Evolutionary conservation across 2,113 vertebrate species (phyloP).

Genomic region (Regulus satrapa): DNA sequence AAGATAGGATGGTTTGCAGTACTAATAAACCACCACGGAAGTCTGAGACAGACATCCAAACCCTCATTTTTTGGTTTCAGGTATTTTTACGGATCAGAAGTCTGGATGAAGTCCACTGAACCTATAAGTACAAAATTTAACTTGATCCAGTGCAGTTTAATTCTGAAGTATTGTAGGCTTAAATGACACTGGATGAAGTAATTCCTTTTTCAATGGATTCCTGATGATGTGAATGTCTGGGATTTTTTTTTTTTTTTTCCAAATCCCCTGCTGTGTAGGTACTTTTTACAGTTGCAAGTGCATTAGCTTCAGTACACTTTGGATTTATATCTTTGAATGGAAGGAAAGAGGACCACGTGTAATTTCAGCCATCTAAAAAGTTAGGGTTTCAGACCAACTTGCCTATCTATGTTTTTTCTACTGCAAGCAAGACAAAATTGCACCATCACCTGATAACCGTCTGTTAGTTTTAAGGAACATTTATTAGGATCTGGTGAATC

Average conservation of each 20-base stretch:
- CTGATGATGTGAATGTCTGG: not conserved
- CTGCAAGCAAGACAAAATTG: not conserved
- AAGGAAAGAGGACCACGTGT: not conserved
- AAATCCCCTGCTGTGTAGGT: not conserved
- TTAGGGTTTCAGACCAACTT: not conserved
- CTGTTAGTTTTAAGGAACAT: not conserved
- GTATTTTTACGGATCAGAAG: not conserved
- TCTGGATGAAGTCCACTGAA: not conserved
- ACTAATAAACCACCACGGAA: not conserved
- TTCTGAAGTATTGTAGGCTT: not conserved
- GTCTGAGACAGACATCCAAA: not conserved
- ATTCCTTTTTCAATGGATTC: not conserved
- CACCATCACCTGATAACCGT: not conserved
- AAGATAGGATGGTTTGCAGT: not conserved
- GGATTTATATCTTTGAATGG: not conserved
- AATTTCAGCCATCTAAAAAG: not conserved
- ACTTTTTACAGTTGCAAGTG: not conserved
- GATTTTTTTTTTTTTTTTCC: not conserved
- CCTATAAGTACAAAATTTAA: not conserved
- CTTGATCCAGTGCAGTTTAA: not conserved
- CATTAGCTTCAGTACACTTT: not conserved
- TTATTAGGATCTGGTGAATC: not conserved
- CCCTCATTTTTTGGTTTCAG: not conserved
- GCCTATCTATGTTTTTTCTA: not conserved
- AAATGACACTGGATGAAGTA: not conserved